A percentile compares a stretch with the other conserved stretches of the same genome.
Conservation (phyloP, 2,888 invertebrate genomes). For the Drosophila mayaguana region DNA sequence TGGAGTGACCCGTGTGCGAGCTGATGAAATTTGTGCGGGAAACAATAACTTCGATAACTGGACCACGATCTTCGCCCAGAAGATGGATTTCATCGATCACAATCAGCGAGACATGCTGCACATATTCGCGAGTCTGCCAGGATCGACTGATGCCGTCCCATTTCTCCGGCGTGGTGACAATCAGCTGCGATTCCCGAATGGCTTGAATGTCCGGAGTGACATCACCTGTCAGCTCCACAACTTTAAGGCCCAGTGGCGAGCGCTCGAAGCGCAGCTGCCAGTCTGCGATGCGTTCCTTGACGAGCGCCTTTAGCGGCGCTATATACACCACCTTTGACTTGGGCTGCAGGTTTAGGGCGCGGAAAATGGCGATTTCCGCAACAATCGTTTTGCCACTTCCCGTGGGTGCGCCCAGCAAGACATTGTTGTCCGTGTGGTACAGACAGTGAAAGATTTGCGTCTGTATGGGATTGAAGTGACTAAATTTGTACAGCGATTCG, state of each 20-base stretch:
- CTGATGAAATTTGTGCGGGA: constrained; percentile 98
- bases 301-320: constrained; percentile 98
- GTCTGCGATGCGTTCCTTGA: constrained; percentile 97
- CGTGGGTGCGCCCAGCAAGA: constrained; percentile 92
- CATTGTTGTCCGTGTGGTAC: constrained; percentile 97
- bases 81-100: constrained; percentile 99
- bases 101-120: constrained; percentile 94
- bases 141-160: constrained; percentile 99
- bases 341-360: constrained; percentile 93
- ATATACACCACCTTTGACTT: constrained; percentile 97
- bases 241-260: constrained; percentile 89
- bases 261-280: constrained; percentile 94
- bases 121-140: constrained; percentile 98
- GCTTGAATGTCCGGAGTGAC: constrained; percentile 93
- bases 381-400: constrained; percentile 99
- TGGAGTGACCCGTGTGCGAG: constrained; percentile 92
- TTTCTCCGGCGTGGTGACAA: constrained; percentile 99
- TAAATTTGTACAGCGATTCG: constrained; percentile 94
- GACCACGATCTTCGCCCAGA: constrained; percentile 95
- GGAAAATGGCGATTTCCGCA: constrained; percentile 98
- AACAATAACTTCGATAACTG: constrained; percentile 98
- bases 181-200: constrained; percentile 94
- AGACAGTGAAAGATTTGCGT: constrained; percentile 98
- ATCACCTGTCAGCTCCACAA: constrained; percentile 98
- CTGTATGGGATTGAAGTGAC: constrained; percentile 99